Evolutionary conservation across 2,797 vertebrate genomes (phyloP).

Genomic region (Leptoclinus maculatus): DNA sequence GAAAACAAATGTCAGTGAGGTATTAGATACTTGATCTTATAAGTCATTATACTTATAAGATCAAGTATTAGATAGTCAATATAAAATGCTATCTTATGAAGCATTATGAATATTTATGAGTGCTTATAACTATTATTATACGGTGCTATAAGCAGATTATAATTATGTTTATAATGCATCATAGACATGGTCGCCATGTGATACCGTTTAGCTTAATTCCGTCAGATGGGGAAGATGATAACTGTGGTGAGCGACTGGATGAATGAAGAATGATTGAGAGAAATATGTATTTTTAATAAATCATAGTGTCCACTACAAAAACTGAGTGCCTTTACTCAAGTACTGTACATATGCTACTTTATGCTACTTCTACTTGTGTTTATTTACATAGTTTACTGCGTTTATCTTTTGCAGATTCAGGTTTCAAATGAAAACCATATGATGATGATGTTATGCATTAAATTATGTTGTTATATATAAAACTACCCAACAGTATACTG

Average conservation of each 20-base stretch:
- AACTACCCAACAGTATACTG: background rate
- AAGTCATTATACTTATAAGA: too few species aligned
- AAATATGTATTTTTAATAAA: background rate
- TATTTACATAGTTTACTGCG: background rate
- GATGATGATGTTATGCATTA: background rate
- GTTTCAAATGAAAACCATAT: background rate
- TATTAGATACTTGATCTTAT: too few species aligned
- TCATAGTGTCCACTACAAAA: background rate
- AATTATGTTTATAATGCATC: too few species aligned
- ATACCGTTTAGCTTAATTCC: background rate
- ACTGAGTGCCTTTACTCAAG: background rate
- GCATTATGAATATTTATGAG: background rate
- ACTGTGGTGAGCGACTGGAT: background rate
- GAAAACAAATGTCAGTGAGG: background rate
- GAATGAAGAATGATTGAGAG: background rate
- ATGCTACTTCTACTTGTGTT: background rate
- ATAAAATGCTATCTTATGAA: background rate
- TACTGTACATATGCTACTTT: background rate
- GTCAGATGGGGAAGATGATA: background rate
- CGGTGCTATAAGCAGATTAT: too few species aligned
- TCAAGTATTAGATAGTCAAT: too few species aligned
- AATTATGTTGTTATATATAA: background rate
- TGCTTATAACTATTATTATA: too few species aligned
- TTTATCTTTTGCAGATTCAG: background rate
- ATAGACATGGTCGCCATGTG: too few species aligned